These are phyloP conservation scores for Caenorhabditis becei DNA, from an alignment of 2,888 invertebrate genomes.

Conservation along the genomic window DNA sequence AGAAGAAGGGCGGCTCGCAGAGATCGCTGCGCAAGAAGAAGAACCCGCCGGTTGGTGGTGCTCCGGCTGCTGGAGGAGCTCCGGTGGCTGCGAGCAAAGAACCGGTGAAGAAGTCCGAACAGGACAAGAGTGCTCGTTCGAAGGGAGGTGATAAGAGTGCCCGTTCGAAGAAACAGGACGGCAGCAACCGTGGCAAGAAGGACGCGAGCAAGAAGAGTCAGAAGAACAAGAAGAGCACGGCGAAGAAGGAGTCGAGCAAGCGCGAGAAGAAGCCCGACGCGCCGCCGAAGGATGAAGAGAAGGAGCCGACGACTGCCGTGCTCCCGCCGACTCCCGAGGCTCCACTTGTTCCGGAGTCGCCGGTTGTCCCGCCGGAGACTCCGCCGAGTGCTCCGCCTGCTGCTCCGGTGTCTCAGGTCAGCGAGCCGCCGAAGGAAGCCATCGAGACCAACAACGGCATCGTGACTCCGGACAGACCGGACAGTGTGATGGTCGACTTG, in stretches of 20 bases:
- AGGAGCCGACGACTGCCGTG: no score
- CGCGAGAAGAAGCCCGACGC: conserved; percentile 5
- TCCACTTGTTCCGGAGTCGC: background rate
- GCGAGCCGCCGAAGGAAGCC: background rate
- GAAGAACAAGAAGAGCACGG: background rate
- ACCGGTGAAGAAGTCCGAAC: background rate
- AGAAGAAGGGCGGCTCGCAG: background rate
- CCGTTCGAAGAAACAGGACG: background rate
- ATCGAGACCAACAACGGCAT: conserved; percentile 7
- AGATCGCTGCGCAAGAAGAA: background rate
- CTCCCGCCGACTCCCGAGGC: no score
- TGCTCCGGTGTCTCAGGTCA: background rate
- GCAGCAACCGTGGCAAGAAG: background rate
- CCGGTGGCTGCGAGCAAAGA: background rate
- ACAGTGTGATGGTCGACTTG: background rate
- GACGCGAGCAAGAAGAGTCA: background rate
- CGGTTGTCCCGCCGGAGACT: background rate
- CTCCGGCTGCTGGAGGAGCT: no score
- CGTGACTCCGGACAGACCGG: conserved; percentile 8
- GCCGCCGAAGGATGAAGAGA: background rate
- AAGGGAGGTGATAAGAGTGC: background rate
- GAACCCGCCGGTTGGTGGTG: no score
- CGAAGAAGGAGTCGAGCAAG: conserved; percentile 3
- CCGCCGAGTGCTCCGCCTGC: background rate
- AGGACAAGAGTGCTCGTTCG: conserved; percentile 9